These are phyloP conservation scores for Manis pentadactyla DNA, from an alignment of 2,797 vertebrate species.

Conservation along the genomic window DNA sequence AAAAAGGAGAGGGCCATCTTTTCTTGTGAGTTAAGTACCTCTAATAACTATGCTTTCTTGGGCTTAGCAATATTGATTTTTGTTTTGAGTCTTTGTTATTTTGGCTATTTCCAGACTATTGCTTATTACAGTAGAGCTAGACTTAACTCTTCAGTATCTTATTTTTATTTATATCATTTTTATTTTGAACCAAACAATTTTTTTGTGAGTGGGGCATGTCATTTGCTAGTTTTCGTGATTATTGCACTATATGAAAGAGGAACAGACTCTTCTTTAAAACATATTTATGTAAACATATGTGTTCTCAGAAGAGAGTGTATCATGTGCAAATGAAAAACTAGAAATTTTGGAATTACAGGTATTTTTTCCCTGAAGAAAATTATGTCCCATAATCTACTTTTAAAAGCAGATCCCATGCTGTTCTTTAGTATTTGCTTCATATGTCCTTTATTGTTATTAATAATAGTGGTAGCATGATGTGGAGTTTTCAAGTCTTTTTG, in stretches of 20 bases:
- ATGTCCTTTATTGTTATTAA: neutral
- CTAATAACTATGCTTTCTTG: conserved; percentile 72
- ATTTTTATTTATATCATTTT: conserved; percentile 45
- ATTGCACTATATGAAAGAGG: neutral
- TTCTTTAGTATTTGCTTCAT: neutral
- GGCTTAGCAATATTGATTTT: conserved; percentile 71
- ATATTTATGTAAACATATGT: neutral
- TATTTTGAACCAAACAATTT: neutral
- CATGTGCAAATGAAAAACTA: neutral
- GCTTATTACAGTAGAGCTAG: conserved; percentile 56
- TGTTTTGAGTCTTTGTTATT: conserved; percentile 73
- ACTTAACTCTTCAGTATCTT: conserved; percentile 60
- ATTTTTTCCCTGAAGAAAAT: conserved; percentile 4
- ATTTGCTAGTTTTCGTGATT: neutral
- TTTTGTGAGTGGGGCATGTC: neutral
- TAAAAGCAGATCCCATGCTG: neutral
- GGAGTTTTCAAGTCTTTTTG: neutral
- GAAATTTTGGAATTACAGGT: neutral
- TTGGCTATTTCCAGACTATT: conserved; percentile 63
- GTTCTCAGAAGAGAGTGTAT: neutral
- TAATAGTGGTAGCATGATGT: neutral
- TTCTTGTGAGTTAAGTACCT: conserved; percentile 74
- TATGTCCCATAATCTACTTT: neutral
- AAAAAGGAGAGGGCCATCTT: conserved; percentile 70
- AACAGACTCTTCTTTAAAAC: neutral